Evolutionary conservation across 1,140 invertebrate species (phyloP).

Genomic region (Trypoxylus dichotomus): DNA sequence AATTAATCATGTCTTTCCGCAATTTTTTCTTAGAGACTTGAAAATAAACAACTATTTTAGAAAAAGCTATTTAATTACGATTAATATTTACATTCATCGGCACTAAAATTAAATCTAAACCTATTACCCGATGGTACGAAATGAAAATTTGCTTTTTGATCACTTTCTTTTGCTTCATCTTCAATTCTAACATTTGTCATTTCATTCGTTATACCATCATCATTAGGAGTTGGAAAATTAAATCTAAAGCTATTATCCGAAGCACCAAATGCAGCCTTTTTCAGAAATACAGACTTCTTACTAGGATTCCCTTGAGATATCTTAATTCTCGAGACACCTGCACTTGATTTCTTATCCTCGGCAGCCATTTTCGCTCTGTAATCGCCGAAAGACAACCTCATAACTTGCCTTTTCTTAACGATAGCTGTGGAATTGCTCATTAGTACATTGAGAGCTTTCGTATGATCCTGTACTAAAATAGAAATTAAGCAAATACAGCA

Average conservation of each 20-base stretch:
- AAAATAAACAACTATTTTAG: too few species aligned
- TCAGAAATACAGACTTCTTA: conserved; percentile 61
- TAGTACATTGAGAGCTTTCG: conserved; percentile 65
- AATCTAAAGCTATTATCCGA: conserved; percentile 54
- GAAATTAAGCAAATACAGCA: conserved; percentile 33
- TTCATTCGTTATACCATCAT: conserved; percentile 28
- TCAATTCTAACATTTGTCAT: conserved; percentile 34
- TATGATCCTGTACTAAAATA: conserved; percentile 61
- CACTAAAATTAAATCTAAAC: conserved; percentile 61
- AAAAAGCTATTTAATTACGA: background rate
- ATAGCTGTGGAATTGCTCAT: conserved; percentile 67
- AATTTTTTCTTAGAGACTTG: too few species aligned
- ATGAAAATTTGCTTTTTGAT: conserved; percentile 37
- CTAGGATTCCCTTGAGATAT: conserved; percentile 41
- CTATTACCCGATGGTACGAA: conserved; percentile 47
- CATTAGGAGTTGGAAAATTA: conserved; percentile 47
- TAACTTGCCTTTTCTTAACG: conserved; percentile 71
- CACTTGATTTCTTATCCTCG: conserved; percentile 66
- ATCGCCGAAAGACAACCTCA: conserved; percentile 73
- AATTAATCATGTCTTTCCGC: too few species aligned
- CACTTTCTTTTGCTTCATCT: conserved; percentile 9
- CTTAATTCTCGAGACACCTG: conserved; percentile 56
- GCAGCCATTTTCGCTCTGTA: conserved; percentile 74
- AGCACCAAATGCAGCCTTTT: conserved; percentile 50
- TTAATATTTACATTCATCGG: background rate